Percentiles rank a stretch among this genome's conserved stretches.
phyloP scores from a whole-genome alignment of 2,797 vertebrate species.

The Nannoperca australis region DNA sequence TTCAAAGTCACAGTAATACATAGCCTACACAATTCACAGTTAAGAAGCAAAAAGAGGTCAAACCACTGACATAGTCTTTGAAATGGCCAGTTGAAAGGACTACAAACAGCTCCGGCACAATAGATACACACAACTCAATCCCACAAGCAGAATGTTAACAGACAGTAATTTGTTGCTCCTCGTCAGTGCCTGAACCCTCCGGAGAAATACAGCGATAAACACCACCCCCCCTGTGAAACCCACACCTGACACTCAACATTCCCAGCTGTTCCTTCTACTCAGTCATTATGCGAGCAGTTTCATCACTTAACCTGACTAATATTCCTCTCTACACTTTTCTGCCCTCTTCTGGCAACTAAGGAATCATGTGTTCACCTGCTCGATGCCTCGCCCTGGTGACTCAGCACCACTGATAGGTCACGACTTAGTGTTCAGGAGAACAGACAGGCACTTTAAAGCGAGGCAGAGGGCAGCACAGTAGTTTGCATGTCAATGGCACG shows the following conservation, averaged over 20 bases:
- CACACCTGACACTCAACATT: constrained; percentile 80
- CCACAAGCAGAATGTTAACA: constrained; percentile 51
- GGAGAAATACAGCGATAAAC: constrained; percentile 81
- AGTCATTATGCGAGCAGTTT: constrained; percentile 72
- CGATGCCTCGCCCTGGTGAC: neutral
- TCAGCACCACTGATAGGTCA: neutral
- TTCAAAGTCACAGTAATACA: neutral
- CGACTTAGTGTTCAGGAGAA: constrained; percentile 9
- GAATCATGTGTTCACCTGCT: constrained; percentile 33
- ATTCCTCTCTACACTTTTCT: constrained; percentile 40
- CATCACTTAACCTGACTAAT: constrained; percentile 64
- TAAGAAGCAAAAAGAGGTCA: neutral
- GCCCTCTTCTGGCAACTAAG: constrained; percentile 14
- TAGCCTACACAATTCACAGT: neutral
- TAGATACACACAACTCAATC: constrained; percentile 21
- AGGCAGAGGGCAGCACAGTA: constrained; percentile 2
- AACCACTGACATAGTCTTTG: neutral
- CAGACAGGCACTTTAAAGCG: neutral
- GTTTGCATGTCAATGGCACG: constrained; percentile 24
- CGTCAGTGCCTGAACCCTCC: constrained; percentile 41
- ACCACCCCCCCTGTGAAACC: constrained; percentile 69
- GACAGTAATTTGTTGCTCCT: constrained; percentile 62
- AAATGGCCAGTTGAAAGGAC: neutral
- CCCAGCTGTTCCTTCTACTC: constrained; percentile 84
- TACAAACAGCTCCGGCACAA: constrained; percentile 28